Evolutionary conservation across 1,140 invertebrate species (phyloP).

Genomic region (Cherax quadricarinatus): DNA sequence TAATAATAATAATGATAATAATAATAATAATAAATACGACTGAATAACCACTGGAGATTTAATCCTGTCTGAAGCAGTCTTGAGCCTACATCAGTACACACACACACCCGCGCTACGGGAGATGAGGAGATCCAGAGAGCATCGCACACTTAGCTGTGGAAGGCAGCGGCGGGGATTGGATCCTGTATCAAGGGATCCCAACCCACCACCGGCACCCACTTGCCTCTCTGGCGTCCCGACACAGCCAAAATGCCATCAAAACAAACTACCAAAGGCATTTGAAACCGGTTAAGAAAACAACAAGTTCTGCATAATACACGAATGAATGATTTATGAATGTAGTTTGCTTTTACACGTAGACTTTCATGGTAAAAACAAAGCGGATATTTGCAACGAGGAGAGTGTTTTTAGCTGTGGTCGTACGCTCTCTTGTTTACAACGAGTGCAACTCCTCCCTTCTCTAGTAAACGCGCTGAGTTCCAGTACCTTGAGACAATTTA

Average conservation of each 20-base stretch:
- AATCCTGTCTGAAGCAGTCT: background rate
- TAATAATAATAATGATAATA: too few species aligned
- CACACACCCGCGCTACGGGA: background rate
- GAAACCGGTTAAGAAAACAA: too few species aligned
- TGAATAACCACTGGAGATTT: background rate
- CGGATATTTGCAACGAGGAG: background rate
- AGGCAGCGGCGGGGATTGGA: background rate
- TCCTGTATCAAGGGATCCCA: slow-evolving; percentile 1
- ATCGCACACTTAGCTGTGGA: slow-evolving; percentile 29
- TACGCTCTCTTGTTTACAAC: slow-evolving; percentile 63
- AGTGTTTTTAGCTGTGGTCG: slow-evolving; percentile 12
- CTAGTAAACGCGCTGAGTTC: slow-evolving; percentile 64
- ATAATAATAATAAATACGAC: too few species aligned
- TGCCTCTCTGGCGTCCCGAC: slow-evolving; percentile 15
- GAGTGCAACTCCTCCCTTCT: slow-evolving; percentile 58
- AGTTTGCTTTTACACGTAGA: too few species aligned
- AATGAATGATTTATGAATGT: too few species aligned
- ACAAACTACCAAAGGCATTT: too few species aligned
- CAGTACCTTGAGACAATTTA: slow-evolving; percentile 68
- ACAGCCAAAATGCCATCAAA: background rate
- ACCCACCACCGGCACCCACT: slow-evolving; percentile 29
- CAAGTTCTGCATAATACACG: too few species aligned
- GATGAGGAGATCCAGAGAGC: too few species aligned
- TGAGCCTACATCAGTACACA: too few species aligned
- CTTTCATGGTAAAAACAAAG: background rate